These are phyloP conservation scores for Sthenelais limicola DNA, from an alignment of 2,888 invertebrate genomes.

Conservation along the genomic window DNA sequence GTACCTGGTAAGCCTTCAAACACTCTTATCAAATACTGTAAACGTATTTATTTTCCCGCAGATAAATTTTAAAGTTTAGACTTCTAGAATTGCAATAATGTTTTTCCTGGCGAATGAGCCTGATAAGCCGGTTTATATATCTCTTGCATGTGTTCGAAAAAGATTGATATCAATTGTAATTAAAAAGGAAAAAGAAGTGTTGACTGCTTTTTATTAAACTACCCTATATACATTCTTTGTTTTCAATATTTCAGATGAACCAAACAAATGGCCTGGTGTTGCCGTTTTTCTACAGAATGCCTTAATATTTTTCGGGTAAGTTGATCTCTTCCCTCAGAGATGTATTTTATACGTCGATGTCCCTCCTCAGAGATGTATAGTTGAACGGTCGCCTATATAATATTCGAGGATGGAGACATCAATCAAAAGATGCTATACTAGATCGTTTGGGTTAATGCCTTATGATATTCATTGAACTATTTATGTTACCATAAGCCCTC, in stretches of 20 bases:
- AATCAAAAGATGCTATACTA: no score
- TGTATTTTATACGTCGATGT: not conserved
- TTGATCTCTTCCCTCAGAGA: not conserved
- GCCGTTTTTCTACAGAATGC: conserved; percentile 94
- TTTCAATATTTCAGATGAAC: conserved; percentile 51
- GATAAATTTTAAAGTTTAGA: no score
- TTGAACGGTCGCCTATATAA: not conserved
- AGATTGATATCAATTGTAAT: no score
- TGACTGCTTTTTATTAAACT: not conserved
- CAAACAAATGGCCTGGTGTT: conserved; percentile 79
- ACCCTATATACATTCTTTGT: not conserved
- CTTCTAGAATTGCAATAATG: no score
- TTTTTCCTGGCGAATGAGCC: no score
- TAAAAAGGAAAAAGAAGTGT: not conserved
- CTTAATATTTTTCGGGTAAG: conserved; percentile 83
- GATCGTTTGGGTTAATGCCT: no score
- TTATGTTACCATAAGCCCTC: no score
- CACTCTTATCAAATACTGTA: no score
- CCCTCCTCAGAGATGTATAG: not conserved
- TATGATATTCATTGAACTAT: conserved; percentile 6
- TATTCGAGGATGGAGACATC: no score
- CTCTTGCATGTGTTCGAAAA: not conserved
- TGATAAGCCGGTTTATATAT: no score
- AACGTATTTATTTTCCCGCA: no score
- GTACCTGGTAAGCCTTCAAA: conserved; percentile 65